These are phyloP conservation scores for Rana temporaria DNA, from an alignment of 2,113 vertebrate species.

Conservation along the genomic window DNA sequence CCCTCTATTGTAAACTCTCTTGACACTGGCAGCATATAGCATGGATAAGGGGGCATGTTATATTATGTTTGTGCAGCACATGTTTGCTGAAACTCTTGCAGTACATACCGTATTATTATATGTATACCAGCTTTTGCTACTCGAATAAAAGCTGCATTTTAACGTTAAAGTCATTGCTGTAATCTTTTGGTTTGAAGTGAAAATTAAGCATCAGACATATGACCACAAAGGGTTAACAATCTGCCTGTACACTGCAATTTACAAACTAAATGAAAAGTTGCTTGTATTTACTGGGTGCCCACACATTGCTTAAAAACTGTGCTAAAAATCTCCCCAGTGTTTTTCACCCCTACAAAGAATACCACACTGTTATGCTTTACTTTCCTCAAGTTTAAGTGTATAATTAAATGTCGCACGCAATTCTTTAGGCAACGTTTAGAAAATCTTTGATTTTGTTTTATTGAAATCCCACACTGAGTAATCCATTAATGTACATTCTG, in stretches of 20 bases:
- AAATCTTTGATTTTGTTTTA: constrained; percentile 41
- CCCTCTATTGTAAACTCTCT: too few relatives aligned
- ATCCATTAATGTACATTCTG: constrained; percentile 45
- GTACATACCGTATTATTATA: too few relatives aligned
- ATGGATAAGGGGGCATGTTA: too few relatives aligned
- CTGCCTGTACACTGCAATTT: neutral
- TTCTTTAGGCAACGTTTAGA: constrained; percentile 21
- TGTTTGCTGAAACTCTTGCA: too few relatives aligned
- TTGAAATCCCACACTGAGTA: constrained; percentile 41
- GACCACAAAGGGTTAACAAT: constrained; percentile 7
- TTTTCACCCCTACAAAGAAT: constrained; percentile 46
- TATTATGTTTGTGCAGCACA: too few relatives aligned
- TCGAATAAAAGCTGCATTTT: too few relatives aligned
- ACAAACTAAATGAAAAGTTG: neutral
- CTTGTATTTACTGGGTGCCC: constrained; percentile 39
- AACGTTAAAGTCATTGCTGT: too few relatives aligned
- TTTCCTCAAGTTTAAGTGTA: constrained; percentile 31
- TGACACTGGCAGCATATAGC: too few relatives aligned
- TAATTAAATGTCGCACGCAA: constrained; percentile 43
- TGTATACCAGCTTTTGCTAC: too few relatives aligned
- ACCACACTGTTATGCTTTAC: constrained; percentile 31
- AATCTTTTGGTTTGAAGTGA: too few relatives aligned
- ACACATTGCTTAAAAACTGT: constrained; percentile 42
- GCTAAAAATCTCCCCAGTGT: constrained; percentile 25
- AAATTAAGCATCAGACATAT: neutral